Conservation (phyloP, 1,140 invertebrate genomes). For the Drosophila ohnishii region DNA sequence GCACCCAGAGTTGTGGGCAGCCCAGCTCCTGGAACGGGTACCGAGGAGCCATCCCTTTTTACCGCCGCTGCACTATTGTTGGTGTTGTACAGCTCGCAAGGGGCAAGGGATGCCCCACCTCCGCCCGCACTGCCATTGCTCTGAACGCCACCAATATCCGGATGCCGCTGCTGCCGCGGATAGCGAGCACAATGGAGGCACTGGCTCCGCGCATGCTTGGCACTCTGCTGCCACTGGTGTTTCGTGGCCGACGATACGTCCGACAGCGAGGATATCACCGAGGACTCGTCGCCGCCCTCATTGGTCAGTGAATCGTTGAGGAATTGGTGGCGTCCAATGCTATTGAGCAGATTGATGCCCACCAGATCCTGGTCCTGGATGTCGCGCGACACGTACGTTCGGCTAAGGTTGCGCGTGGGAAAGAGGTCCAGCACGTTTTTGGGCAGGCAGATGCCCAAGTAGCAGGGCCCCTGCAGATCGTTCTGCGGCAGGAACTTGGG, state of each 20-base stretch:
- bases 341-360: slow-evolving; percentile 64
- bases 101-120: slow-evolving; percentile 21
- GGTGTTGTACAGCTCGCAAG: slow-evolving; percentile 57
- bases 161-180: slow-evolving; percentile 51
- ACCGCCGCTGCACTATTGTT: background rate
- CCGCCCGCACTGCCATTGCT: slow-evolving; percentile 9
- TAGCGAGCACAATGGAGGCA: slow-evolving; percentile 73
- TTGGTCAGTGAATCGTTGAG: slow-evolving; percentile 79
- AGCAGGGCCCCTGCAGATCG: slow-evolving; percentile 76
- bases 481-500: slow-evolving; percentile 72
- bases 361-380: slow-evolving; percentile 77
- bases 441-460: slow-evolving; percentile 89
- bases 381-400: slow-evolving; percentile 79
- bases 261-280: slow-evolving; percentile 76
- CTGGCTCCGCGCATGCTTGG: slow-evolving; percentile 69
- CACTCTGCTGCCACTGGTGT: slow-evolving; percentile 59
- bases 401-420: slow-evolving; percentile 83
- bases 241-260: slow-evolving; percentile 66
- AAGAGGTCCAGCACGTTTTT: slow-evolving; percentile 88
- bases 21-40: slow-evolving; percentile 6
- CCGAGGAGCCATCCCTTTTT: slow-evolving; percentile 26
- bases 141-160: slow-evolving; percentile 3
- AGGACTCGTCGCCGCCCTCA: slow-evolving; percentile 73
- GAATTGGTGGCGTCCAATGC: slow-evolving; percentile 60
- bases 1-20: slow-evolving; percentile 47